These are phyloP conservation scores for Anadara kagoshimensis DNA, from an alignment of 1,140 invertebrate species.

Conservation along the genomic window DNA sequence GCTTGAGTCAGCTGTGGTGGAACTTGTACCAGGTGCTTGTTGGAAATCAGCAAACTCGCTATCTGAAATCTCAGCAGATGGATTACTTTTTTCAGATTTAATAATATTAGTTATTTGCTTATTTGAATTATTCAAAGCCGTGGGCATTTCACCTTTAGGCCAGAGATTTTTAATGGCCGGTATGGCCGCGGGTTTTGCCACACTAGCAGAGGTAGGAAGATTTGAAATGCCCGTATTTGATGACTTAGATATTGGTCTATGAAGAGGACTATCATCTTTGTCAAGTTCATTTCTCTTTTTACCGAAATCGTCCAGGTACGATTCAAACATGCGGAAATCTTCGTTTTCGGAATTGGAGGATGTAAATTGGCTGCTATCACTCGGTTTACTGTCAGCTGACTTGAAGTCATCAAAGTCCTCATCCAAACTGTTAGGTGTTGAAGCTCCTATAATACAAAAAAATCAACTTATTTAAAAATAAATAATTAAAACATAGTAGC, in stretches of 20 bases:
- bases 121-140: constrained; percentile 2
- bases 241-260: constrained; percentile 47
- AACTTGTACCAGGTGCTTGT: constrained; percentile 27
- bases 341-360: constrained; percentile 69
- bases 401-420: constrained; percentile 80
- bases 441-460: constrained; percentile 44
- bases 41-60: constrained; percentile 61
- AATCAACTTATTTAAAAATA: too few species aligned
- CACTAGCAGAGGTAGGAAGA: constrained; percentile 18
- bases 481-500: too few species aligned
- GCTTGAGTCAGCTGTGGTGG: constrained; percentile 26
- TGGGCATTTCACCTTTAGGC: constrained; percentile 9
- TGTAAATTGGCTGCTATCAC: constrained; percentile 65
- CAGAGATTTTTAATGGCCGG: constrained; percentile 35
- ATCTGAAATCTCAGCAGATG: constrained; percentile 26
- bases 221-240: constrained; percentile 17
- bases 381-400: constrained; percentile 72
- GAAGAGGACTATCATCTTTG: constrained; percentile 54
- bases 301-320: constrained; percentile 65
- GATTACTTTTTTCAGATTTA: neutral
- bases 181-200: constrained; percentile 12
- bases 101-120: constrained; percentile 1
- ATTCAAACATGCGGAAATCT: constrained; percentile 65
- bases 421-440: constrained; percentile 62
- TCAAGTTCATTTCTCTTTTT: constrained; percentile 51